Evolutionary conservation across 2,888 invertebrate species (phyloP), one percentile per base, ranked within the genome.

Genomic region (Ligdia adustata): DNA sequence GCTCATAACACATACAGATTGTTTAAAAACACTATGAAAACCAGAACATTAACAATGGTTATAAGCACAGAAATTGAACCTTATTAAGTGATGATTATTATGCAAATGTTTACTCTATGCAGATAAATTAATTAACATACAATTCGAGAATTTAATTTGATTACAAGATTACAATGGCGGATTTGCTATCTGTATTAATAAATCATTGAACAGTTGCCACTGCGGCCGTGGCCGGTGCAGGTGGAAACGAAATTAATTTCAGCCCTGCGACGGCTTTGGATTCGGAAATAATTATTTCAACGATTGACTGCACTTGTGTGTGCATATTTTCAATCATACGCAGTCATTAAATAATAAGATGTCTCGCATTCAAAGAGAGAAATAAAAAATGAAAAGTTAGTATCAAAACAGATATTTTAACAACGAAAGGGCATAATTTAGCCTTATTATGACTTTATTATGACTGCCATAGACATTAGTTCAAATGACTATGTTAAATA

Each of bases 1-100:
- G 34, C 16, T 26, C 27, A 13, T 22, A 38, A 32, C 32, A 24
- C 14, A 29, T 43, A 44, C 16, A 5, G 15, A 55, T 55, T 48
- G 46, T 47, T 27, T 42, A 39, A 20, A 51, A 37, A 42, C 38
- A 24, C 28, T 22, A 22, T n/a, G n/a, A n/a, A n/a, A n/a, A n/a
- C n/a, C n/a, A n/a, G n/a, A n/a, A n/a, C n/a, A n/a, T n/a, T n/a
- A n/a, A n/a, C n/a, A n/a, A n/a, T n/a, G n/a, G n/a, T n/a, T n/a
- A n/a, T n/a, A n/a, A n/a, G n/a, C n/a, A n/a, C n/a, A n/a, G n/a
- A n/a, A n/a, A n/a, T n/a, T n/a, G n/a, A n/a, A n/a, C n/a, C n/a
- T n/a, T n/a, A n/a, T n/a, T n/a, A n/a, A n/a, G n/a, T n/a, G n/a
- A n/a, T n/a, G n/a, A n/a, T n/a, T n/a, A n/a, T n/a, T n/a, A n/a